phyloP scores from a whole-genome alignment of 1,140 invertebrate genomes.

The Matsumurasca onukii region DNA sequence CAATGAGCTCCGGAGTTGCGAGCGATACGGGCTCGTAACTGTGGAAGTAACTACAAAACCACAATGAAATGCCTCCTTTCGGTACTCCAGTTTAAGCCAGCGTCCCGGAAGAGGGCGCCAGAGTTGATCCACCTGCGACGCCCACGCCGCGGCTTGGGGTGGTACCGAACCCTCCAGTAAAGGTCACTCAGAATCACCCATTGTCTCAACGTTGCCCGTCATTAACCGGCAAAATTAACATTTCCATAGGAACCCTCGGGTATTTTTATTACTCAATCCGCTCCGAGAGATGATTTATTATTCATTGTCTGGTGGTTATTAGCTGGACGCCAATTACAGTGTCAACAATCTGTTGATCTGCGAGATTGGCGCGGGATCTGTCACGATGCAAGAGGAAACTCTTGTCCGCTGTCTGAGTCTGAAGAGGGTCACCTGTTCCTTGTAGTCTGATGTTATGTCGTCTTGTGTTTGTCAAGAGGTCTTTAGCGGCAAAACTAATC shows the following conservation, averaged over 20 bases:
- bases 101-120: too few species aligned
- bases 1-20: too few species aligned
- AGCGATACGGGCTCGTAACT: too few species aligned
- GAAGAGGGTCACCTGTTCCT: background rate
- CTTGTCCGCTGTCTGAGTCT: background rate
- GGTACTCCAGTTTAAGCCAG: too few species aligned
- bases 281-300: constrained; percentile 11
- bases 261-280: constrained; percentile 25
- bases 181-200: constrained; percentile 16
- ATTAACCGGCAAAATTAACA: constrained; percentile 24
- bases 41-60: too few species aligned
- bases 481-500: too few species aligned
- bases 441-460: background rate
- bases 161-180: background rate
- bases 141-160: background rate
- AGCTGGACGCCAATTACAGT: constrained; percentile 1
- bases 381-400: background rate
- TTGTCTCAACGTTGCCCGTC: constrained; percentile 15
- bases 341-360: background rate
- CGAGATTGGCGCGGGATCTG: background rate
- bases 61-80: too few species aligned
- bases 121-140: background rate
- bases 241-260: constrained; percentile 13
- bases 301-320: constrained; percentile 8
- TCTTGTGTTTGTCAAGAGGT: too few species aligned